phyloP scores from a whole-genome alignment of 2,113 vertebrate species.

The Salminus brasiliensis region DNA sequence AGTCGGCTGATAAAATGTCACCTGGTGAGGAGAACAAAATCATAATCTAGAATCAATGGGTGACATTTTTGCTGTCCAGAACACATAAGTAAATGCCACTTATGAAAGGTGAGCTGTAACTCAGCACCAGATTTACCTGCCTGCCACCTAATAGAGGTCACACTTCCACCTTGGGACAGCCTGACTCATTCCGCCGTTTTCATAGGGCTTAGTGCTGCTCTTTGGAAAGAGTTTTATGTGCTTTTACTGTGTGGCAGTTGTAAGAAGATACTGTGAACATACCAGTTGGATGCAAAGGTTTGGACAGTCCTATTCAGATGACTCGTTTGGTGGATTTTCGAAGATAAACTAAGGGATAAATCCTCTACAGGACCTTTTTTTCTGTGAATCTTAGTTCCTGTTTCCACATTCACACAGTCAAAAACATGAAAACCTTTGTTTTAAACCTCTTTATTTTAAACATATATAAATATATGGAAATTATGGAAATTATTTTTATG shows the following conservation, averaged over 20 bases:
- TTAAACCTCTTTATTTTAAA: too few species aligned
- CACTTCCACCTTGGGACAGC: not conserved
- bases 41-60: constrained; percentile 20
- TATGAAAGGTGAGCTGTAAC: constrained; percentile 29
- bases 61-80: constrained; percentile 33
- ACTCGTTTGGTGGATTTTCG: too few species aligned
- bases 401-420: too few species aligned
- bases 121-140: constrained; percentile 15
- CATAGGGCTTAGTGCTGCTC: not conserved
- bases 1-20: constrained; percentile 31
- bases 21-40: not conserved
- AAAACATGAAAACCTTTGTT: too few species aligned
- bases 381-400: too few species aligned
- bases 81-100: constrained; percentile 31
- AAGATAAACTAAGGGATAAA: too few species aligned
- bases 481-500: too few species aligned
- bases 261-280: too few species aligned
- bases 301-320: too few species aligned
- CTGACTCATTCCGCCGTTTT: not conserved
- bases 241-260: not conserved
- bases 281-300: too few species aligned
- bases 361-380: too few species aligned
- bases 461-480: too few species aligned
- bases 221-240: not conserved
- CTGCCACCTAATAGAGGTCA: not conserved